A percentile compares a stretch with the other conserved stretches of the same genome.
Evolutionary conservation across 2,113 vertebrate genomes (phyloP).

Genomic region (Eptesicus fuscus): DNA sequence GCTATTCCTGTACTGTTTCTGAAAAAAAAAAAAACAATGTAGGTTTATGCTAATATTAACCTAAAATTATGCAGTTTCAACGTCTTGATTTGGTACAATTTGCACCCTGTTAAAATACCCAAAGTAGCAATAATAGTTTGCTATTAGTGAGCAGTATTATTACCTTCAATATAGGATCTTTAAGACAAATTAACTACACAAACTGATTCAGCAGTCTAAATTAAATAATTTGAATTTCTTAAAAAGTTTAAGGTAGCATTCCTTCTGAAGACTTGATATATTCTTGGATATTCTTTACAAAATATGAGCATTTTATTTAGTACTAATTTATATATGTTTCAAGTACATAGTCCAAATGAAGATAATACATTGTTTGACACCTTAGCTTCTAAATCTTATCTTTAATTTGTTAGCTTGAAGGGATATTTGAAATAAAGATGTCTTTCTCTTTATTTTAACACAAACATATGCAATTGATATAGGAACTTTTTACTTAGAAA

Average conservation of each 20-base stretch:
- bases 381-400: neutral
- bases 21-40: conserved; percentile 46
- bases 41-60: conserved; percentile 81
- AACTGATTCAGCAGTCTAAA: conserved; percentile 48
- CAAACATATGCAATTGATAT: neutral
- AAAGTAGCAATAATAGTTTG: conserved; percentile 76
- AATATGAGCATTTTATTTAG: conserved; percentile 47
- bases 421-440: neutral
- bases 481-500: neutral
- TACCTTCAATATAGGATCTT: conserved; percentile 70
- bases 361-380: neutral
- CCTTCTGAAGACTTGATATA: conserved; percentile 53
- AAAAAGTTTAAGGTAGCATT: conserved; percentile 67
- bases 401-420: neutral
- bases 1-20: conserved; percentile 54
- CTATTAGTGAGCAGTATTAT: conserved; percentile 59
- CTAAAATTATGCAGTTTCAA: conserved; percentile 78
- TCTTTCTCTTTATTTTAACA: neutral
- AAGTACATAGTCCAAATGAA: neutral
- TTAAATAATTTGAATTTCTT: conserved; percentile 51
- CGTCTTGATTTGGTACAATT: conserved; percentile 79
- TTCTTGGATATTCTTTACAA: conserved; percentile 29
- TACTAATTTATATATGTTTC: conserved; percentile 47
- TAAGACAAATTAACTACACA: conserved; percentile 58
- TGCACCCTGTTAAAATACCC: conserved; percentile 74